Evolutionary conservation across 2,888 invertebrate species (phyloP).

Genomic region (Aradus depressus): DNA sequence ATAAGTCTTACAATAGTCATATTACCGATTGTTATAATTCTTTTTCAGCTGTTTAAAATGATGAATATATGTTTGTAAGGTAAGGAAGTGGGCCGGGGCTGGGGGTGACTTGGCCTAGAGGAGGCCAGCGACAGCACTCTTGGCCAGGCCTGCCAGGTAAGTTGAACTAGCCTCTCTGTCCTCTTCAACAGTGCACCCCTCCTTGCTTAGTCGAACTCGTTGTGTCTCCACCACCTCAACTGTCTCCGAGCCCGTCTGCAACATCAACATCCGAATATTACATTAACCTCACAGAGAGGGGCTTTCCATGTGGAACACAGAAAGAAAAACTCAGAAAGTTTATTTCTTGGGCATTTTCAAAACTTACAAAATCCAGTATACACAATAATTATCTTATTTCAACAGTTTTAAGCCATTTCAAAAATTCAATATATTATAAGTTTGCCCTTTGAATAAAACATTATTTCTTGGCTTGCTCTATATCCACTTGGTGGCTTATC

Average conservation of each 20-base stretch:
- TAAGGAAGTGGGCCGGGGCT: too few species aligned
- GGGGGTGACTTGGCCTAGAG: too few species aligned
- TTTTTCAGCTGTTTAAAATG: too few species aligned
- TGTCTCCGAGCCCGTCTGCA: conserved; percentile 16
- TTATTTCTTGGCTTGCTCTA: too few species aligned
- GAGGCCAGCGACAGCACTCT: conserved; percentile 13
- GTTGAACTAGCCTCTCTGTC: conserved; percentile 16
- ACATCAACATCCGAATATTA: too few species aligned
- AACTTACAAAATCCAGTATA: background rate
- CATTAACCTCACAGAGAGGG: too few species aligned
- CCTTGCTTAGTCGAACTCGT: conserved; percentile 22
- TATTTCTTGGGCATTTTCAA: background rate
- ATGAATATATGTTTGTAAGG: too few species aligned
- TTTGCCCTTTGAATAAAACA: too few species aligned
- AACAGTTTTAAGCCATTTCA: background rate
- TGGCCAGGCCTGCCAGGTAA: conserved; percentile 14
- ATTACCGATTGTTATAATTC: too few species aligned
- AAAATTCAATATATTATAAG: too few species aligned
- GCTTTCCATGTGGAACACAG: conserved; percentile 8
- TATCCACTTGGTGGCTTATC: too few species aligned
- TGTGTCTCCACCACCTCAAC: conserved; percentile 24
- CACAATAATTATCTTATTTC: background rate
- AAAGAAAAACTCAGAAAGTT: background rate
- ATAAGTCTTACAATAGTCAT: too few species aligned
- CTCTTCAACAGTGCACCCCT: conserved; percentile 21